These are phyloP conservation scores for Clarias magur DNA, from an alignment of 2,113 vertebrate genomes.

Conservation along the genomic window DNA sequence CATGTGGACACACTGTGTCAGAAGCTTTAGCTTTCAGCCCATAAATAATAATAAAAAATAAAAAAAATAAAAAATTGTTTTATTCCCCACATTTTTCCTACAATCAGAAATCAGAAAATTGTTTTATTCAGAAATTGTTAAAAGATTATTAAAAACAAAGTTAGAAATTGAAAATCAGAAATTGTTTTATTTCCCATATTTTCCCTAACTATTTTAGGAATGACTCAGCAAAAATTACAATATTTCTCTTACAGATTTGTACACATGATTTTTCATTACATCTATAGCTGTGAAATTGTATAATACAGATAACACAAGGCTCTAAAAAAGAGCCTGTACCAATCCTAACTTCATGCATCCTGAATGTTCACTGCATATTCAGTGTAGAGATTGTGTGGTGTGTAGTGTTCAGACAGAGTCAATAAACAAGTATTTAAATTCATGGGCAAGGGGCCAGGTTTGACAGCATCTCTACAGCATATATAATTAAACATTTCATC, in stretches of 20 bases:
- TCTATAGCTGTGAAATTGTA: neutral
- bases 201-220: neutral
- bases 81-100: neutral
- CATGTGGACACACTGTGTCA: neutral
- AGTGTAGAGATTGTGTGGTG: too few relatives aligned
- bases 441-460: neutral
- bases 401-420: neutral
- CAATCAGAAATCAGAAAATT: too few relatives aligned
- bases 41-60: neutral
- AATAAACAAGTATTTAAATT: neutral
- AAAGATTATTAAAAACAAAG: too few relatives aligned
- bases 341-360: neutral
- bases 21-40: neutral
- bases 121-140: too few relatives aligned
- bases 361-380: neutral
- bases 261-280: neutral
- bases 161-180: neutral
- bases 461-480: neutral
- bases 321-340: neutral
- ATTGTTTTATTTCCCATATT: neutral
- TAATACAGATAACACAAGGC: neutral
- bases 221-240: neutral
- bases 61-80: neutral
- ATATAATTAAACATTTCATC: neutral
- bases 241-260: neutral